Base-by-base conservation (phyloP, 1,140 invertebrate genomes). In the Drosophila ironensis region DNA sequence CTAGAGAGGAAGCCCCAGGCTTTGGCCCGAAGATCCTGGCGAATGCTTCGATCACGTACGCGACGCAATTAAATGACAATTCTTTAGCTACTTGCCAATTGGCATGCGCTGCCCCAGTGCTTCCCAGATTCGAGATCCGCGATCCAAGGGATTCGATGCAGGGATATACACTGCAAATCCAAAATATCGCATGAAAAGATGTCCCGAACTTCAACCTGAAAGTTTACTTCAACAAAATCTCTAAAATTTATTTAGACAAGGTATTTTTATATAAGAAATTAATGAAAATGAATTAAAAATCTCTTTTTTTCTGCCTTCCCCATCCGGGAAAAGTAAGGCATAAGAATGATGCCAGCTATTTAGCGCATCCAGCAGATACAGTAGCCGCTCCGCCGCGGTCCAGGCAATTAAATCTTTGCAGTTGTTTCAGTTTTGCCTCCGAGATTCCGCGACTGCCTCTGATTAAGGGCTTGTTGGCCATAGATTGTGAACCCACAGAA, bases 281-380 rank as follows among this genome's bases (percentile, higher is more conserved):
- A 27, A 27, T 27, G 5, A 27, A 27, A 27, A 27, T 1, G 7
- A 27, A 9, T 5, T 27, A 27, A 9, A 8, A 9, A 27, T 27
- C 9, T 27, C 1, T 27, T 27, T 27, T 6, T 12, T 22, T 40
- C 6, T 33, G 12, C 37, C 17, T 9, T 22, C 44, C 8, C 33
- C 16, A 22, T 42, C 25, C 52, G 59, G 45, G 56, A 68, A 84
- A 73, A 84, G 80, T 84, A 73, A 84, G 78, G 78, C 80, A 78
- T 84, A 84, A 84, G 78, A 86, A 86, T 86, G 80, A 86, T 86
- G 74, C 80, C 76, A 86, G 80, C 81, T 86, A 86, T 86, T 86
- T 86, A 86, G 80, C 80, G 80, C 80, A 86, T 86, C 60, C 80
- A 75, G 44, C 75, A 86, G 80, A 86, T 75, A 82, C 80, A 76